These are phyloP conservation scores for Tetranychus piercei DNA, from an alignment of 2,888 invertebrate species.

Conservation along the genomic window DNA sequence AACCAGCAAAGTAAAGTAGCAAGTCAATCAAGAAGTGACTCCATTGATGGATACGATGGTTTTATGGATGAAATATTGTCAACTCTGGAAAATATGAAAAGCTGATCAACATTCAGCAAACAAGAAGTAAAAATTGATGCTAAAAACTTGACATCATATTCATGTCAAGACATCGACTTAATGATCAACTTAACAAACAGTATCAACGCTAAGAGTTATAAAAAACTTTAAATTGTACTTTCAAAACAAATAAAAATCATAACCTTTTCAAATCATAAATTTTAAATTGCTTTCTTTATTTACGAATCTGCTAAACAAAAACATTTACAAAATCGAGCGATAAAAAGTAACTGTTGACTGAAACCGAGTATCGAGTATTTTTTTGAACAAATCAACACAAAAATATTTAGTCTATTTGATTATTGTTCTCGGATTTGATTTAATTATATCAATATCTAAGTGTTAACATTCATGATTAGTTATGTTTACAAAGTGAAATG, in stretches of 20 bases:
- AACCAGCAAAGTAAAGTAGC: not conserved
- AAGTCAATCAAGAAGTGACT: not conserved
- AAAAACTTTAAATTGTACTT: too few species aligned
- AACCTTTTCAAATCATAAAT: too few species aligned
- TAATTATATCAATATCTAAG: not conserved
- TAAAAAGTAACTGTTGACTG: not conserved
- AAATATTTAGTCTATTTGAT: not conserved
- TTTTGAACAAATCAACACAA: not conserved
- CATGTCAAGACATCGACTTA: not conserved
- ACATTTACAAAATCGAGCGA: too few species aligned
- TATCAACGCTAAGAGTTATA: too few species aligned
- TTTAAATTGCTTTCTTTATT: too few species aligned
- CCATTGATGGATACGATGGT: not conserved
- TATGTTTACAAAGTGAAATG: not conserved
- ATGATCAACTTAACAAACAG: not conserved
- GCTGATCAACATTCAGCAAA: not conserved
- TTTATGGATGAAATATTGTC: not conserved
- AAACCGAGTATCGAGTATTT: not conserved
- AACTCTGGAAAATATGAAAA: not conserved
- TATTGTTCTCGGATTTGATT: not conserved
- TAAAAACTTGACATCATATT: not conserved
- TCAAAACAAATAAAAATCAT: too few species aligned
- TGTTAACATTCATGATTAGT: not conserved
- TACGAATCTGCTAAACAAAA: too few species aligned
- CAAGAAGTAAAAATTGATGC: not conserved